Percentiles rank a stretch among this genome's conserved stretches.
phyloP scores from a whole-genome alignment of 2,888 invertebrate genomes.

The Macroteleia sp. region DNA sequence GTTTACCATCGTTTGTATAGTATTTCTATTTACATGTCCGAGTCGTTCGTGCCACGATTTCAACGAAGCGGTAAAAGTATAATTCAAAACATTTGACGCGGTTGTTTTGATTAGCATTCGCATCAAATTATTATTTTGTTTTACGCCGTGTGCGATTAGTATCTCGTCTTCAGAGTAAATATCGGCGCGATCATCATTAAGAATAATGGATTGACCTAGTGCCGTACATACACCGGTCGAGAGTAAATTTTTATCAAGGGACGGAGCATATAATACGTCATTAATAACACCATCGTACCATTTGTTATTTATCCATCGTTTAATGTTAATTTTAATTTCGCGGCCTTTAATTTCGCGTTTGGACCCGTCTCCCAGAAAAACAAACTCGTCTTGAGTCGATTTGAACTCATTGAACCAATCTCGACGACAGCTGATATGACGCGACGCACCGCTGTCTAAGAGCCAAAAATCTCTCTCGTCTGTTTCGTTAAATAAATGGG shows the following conservation, averaged over 20 bases:
- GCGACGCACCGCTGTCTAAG: slow-evolving; percentile 11
- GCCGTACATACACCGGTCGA: slow-evolving; percentile 24
- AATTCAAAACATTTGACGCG: neutral
- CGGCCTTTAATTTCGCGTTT: slow-evolving; percentile 19
- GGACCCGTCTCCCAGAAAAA: slow-evolving; percentile 30
- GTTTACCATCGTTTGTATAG: neutral
- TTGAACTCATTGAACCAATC: slow-evolving; percentile 9
- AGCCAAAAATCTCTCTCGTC: slow-evolving; percentile 29
- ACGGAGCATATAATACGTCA: slow-evolving; percentile 35
- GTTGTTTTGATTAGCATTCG: slow-evolving; percentile 10
- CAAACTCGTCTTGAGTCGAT: neutral
- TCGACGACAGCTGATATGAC: slow-evolving; percentile 12
- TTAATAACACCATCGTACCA: slow-evolving; percentile 20
- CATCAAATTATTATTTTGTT: slow-evolving; percentile 25
- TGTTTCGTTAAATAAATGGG: slow-evolving; percentile 4
- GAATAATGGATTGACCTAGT: neutral
- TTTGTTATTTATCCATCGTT: slow-evolving; percentile 17
- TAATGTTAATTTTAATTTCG: slow-evolving; percentile 41
- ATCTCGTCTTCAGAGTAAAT: slow-evolving; percentile 6
- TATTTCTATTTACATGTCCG: slow-evolving; percentile 51
- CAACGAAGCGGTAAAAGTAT: neutral
- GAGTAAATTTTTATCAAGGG: slow-evolving; percentile 33
- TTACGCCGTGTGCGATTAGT: slow-evolving; percentile 21
- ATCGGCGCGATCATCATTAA: neutral
- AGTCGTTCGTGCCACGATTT: slow-evolving; percentile 46